phyloP scores from a whole-genome alignment of 2,113 vertebrate species.

The Ceyx margarethae region DNA sequence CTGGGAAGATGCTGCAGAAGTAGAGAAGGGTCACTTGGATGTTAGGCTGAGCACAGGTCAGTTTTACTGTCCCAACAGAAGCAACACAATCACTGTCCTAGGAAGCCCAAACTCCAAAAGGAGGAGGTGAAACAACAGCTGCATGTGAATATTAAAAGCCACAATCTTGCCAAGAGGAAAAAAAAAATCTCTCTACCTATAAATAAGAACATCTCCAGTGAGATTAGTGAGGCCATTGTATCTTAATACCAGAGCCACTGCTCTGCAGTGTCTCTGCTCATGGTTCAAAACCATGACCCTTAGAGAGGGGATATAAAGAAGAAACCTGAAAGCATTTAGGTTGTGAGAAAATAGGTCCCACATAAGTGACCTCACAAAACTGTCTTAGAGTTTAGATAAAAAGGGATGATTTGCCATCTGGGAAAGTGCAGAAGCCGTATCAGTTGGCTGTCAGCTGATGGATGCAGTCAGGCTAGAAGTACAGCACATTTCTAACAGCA shows the following conservation, averaged over 20 bases:
- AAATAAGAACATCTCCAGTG: background rate
- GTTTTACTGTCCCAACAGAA: background rate
- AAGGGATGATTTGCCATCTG: background rate
- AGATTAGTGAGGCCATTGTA: background rate
- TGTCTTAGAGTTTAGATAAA: background rate
- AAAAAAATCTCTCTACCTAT: background rate
- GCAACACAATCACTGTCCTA: fast-evolving
- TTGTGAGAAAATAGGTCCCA: background rate
- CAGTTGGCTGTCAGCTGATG: background rate
- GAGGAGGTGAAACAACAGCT: background rate
- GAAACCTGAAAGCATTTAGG: background rate
- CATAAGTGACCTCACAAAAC: background rate
- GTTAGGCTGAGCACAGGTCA: background rate
- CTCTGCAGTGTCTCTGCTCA: background rate
- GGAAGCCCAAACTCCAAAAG: background rate
- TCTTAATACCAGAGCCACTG: background rate
- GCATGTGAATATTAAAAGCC: background rate
- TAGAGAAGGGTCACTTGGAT: background rate
- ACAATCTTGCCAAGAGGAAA: background rate
- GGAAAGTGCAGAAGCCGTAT: background rate
- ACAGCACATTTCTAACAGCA: background rate
- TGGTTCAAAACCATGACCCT: background rate
- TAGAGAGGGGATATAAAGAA: background rate
- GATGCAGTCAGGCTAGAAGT: background rate
- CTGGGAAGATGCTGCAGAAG: background rate